These are phyloP conservation scores for Epinotia bilunana DNA, from an alignment of 2,888 invertebrate genomes.

Conservation along the genomic window DNA sequence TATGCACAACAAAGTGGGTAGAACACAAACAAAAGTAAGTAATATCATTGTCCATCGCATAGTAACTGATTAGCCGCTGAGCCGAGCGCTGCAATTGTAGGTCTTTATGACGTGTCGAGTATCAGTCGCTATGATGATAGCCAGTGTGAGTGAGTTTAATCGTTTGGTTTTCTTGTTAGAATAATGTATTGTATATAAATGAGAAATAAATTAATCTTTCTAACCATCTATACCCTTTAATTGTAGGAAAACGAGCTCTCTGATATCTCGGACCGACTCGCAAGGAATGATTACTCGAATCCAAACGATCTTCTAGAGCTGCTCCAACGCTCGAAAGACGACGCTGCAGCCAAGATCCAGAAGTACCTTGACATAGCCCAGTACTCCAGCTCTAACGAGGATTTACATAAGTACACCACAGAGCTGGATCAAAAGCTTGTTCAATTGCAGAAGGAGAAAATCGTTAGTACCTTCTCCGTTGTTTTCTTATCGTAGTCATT, in stretches of 20 bases:
- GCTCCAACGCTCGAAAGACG: conserved; percentile 58
- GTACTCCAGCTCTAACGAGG: conserved; percentile 47
- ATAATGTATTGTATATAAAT: too few relatives aligned
- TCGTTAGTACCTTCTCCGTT: conserved; percentile 55
- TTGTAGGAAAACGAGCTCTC: conserved; percentile 56
- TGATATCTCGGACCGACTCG: conserved; percentile 58
- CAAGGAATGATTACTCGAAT: conserved; percentile 52
- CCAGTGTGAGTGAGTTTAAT: too few relatives aligned
- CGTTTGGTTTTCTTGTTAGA: too few relatives aligned
- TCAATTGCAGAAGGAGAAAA: conserved; percentile 66
- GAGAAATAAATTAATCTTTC: too few relatives aligned
- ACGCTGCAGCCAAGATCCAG: conserved; percentile 57
- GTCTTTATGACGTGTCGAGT: too few relatives aligned
- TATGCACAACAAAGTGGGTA: too few relatives aligned
- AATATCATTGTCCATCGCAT: too few relatives aligned
- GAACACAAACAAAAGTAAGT: too few relatives aligned
- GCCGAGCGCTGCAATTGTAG: too few relatives aligned
- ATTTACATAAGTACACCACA: conserved; percentile 54
- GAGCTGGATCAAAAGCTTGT: conserved; percentile 68
- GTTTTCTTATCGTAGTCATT: too few relatives aligned
- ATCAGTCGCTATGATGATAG: too few relatives aligned
- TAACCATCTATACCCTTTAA: background rate
- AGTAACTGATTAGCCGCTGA: too few relatives aligned
- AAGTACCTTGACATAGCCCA: conserved; percentile 63
- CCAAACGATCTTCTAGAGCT: conserved; percentile 56